These are phyloP conservation scores for Agonopterix alstromeriana DNA, from an alignment of 2,888 invertebrate species.

Conservation along the genomic window DNA sequence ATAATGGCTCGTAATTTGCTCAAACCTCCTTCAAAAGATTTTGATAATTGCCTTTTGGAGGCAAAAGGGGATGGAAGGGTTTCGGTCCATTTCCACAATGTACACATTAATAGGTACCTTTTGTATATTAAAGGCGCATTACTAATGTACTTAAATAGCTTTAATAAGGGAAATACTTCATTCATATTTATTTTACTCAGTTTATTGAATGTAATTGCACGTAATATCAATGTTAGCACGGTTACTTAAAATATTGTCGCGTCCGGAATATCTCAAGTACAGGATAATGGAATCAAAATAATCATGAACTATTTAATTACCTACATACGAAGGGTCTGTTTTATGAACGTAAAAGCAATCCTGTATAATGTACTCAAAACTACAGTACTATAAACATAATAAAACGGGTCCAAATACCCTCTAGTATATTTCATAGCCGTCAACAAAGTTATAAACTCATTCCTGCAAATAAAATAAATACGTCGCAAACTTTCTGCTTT, in stretches of 20 bases:
- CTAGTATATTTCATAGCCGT: slow-evolving; percentile 23
- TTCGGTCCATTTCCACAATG: slow-evolving; percentile 16
- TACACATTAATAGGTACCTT: slow-evolving; percentile 3
- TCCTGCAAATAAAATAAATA: slow-evolving; percentile 57
- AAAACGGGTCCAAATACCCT: slow-evolving; percentile 1
- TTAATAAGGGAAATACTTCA: too few species aligned
- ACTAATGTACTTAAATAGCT: too few species aligned
- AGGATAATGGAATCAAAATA: too few species aligned
- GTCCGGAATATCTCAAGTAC: too few species aligned
- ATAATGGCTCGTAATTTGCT: slow-evolving; percentile 1
- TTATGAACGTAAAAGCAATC: too few species aligned
- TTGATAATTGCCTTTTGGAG: slow-evolving; percentile 25
- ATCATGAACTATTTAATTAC: too few species aligned
- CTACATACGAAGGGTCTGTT: too few species aligned
- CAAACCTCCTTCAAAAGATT: slow-evolving; percentile 4
- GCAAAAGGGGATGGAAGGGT: slow-evolving; percentile 23
- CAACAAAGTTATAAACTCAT: slow-evolving; percentile 43
- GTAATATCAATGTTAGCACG: too few species aligned
- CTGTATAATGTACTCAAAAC: neutral
- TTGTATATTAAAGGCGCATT: too few species aligned
- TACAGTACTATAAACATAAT: neutral
- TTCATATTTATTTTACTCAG: too few species aligned
- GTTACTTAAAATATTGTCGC: too few species aligned
- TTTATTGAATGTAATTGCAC: too few species aligned
- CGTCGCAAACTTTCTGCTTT: slow-evolving; percentile 57